These are phyloP conservation scores for Lanius ludovicianus DNA, from an alignment of 2,113 vertebrate species.

Conservation along the genomic window DNA sequence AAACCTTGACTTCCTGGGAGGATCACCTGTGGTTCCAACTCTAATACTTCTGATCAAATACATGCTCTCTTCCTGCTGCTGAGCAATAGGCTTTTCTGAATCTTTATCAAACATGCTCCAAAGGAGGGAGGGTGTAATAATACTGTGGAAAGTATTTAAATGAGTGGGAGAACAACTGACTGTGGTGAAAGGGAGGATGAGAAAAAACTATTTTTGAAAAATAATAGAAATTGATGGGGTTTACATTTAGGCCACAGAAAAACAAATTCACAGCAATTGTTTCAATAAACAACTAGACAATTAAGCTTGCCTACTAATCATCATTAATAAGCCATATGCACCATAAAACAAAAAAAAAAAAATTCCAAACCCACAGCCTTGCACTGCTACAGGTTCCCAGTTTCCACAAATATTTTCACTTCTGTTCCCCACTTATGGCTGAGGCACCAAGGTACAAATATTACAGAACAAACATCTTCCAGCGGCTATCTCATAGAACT, in stretches of 20 bases:
- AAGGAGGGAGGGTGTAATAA: background rate
- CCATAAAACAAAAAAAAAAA: background rate
- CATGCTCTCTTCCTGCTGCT: constrained; percentile 28
- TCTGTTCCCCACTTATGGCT: background rate
- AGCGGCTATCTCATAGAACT: background rate
- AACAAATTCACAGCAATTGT: background rate
- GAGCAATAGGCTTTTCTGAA: constrained; percentile 15
- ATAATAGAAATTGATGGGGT: background rate
- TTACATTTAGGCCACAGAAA: background rate
- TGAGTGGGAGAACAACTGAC: background rate
- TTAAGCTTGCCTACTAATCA: background rate
- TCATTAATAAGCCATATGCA: background rate
- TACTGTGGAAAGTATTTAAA: background rate
- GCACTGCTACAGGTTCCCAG: background rate
- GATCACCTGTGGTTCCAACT: constrained; percentile 44
- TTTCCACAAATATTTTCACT: background rate
- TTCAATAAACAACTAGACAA: background rate
- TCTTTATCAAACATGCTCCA: constrained; percentile 32
- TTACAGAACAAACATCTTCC: background rate
- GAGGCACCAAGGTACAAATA: background rate
- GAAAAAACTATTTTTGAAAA: background rate
- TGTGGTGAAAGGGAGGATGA: background rate
- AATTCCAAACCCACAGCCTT: background rate
- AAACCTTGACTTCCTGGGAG: constrained; percentile 29
- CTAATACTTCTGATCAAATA: constrained; percentile 58